Evolutionary conservation across 2,888 invertebrate genomes (phyloP), one percentile per base, ranked within the genome.

Genomic region (Aradus depressus): DNA sequence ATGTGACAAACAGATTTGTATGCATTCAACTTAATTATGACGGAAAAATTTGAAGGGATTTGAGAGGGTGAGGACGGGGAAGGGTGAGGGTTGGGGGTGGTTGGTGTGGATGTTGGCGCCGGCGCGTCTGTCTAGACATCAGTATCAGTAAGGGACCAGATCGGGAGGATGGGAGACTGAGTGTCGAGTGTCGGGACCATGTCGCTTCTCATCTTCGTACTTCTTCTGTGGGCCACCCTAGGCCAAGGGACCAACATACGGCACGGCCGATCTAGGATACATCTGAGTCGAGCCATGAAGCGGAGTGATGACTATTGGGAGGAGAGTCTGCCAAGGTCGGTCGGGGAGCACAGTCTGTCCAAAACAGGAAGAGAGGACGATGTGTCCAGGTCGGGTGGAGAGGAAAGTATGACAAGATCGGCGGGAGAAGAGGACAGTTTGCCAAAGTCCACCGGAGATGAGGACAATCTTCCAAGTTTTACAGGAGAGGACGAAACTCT

Each of bases 221-320:
- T 50, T 35, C 23, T 34, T 19, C 37, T 38, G 16, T 48, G 47
- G 18, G 18, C 25, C 18, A 28, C 47, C 2, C 35, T 39, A 10
- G 51, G 48, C 3, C 51, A 49, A 51, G 50, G 44, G 34, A 42
- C 41, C 16, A 44, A 50, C 52, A 73, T 74, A 54, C 67, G 74
- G 32, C 74, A 74, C 60, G 65, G 71, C 18, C 65, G 72, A 42
- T 73, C 73, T 1, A 62, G 70, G 5, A 53, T 51, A 6, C 49
- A 51, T 5, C 44, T 56, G 2, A 39, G 43, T 3, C 51, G 54
- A 3, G 51, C 51, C 39, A 54, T 54, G 49, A 54, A 54, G 21
- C 16, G 42, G 23, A 39, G 35, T 10, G 45, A 39, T 5, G 51
- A 32, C 32, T 42, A 38, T 31, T 22, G 18, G 8, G 31, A 28